Base-by-base conservation (phyloP, 2,797 vertebrate genomes). In the Semaprochilodus insignis region DNA sequence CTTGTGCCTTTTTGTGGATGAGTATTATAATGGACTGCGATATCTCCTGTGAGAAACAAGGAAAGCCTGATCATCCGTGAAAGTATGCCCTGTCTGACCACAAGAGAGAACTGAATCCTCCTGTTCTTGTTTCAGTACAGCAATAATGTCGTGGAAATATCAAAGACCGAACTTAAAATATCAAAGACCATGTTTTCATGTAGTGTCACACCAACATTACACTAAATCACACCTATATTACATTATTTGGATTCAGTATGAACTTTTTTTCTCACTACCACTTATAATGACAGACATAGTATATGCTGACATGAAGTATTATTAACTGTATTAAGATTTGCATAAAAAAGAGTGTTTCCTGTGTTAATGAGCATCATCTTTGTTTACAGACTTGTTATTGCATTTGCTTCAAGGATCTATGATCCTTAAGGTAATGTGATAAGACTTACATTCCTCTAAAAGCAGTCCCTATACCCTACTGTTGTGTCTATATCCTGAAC, bases 221-320 rank as follows among this genome's bases (percentile, higher is more conserved):
- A n/a, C 48, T 57, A 34, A 75, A 17, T 17, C 67, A 60, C 34
- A 34, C 10, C 3, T 21, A 27, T 55, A 74, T 0, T 13, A 31
- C 36, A 59, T 6, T 44, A 23, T 14, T 23, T 59, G 31, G 60
- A 44, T 23, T 31, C 71, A 40, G 27, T 10, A 65, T 67, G 62
- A 74, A 40, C n/a, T 74, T 48, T 69, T n/a, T 60, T 52, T 70
- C 44, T 62, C 70, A 31, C 6, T 55, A 70, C n/a, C 62, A 31
- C 36, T 27, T 70, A 65, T 63, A 63, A 59, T 74, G n/a, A 60
- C 63, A 71, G 34, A 52, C 14, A 2, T 59, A 75, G 34, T 70
- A 27, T 62, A 75, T 59, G 77, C 55, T 75, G 82, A 80, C 77
- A 84, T 84, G 82, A 84, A 84, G 82, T 84, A 84, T 84, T 83